phyloP scores from a whole-genome alignment of 2,113 vertebrate species.

The Tringa solitaria region DNA sequence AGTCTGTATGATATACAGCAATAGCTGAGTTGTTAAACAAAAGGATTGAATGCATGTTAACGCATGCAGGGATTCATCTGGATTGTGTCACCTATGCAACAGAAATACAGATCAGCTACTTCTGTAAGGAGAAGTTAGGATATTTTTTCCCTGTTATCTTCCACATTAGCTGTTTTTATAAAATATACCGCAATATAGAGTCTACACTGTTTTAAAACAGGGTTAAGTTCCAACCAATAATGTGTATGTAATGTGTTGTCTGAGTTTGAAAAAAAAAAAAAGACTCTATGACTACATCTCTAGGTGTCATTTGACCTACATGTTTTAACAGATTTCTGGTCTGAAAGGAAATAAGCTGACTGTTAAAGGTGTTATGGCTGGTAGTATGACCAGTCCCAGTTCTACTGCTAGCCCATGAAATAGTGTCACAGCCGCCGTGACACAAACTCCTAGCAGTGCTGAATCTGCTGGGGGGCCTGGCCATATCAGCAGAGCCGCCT shows the following conservation, averaged over 20 bases:
- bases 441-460: background rate
- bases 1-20: background rate
- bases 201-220: background rate
- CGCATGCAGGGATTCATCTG: background rate
- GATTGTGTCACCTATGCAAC: background rate
- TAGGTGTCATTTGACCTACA: background rate
- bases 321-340: background rate
- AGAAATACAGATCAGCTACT: background rate
- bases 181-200: background rate
- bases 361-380: background rate
- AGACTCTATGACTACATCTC: background rate
- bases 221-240: background rate
- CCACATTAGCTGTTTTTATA: background rate
- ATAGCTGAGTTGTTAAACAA: background rate
- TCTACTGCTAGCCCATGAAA: background rate
- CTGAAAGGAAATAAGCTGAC: background rate
- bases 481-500: background rate
- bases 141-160: background rate
- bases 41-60: background rate
- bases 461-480: background rate
- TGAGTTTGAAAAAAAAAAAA: background rate
- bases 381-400: background rate
- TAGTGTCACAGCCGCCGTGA: fast-evolving
- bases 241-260: fast-evolving
- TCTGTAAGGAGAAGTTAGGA: background rate